Conservation (phyloP, 2,888 invertebrate species). For the Lutraria lutraria region DNA sequence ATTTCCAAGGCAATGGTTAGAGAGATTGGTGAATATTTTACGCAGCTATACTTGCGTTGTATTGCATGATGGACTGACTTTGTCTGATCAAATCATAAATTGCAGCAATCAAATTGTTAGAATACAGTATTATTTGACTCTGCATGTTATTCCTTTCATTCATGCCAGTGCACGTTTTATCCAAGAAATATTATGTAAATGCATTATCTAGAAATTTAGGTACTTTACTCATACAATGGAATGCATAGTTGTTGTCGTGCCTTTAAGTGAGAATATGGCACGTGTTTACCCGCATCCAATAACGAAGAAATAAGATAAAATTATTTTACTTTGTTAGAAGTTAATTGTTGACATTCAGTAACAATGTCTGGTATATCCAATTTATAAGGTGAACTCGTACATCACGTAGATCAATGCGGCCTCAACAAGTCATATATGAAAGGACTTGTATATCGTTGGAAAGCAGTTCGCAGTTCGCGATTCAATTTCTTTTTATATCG, state of each 20-base stretch:
- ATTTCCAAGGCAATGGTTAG: background rate
- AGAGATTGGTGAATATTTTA: background rate
- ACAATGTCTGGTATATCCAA: too few species aligned
- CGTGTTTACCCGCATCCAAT: too few species aligned
- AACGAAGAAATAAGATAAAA: too few species aligned
- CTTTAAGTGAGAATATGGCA: background rate
- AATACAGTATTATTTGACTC: background rate
- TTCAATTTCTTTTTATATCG: too few species aligned
- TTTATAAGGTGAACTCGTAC: too few species aligned
- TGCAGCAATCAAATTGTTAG: background rate
- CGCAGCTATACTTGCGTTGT: background rate
- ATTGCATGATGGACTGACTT: background rate
- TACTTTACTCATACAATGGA: background rate
- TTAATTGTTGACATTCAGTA: too few species aligned
- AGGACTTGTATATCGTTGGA: too few species aligned
- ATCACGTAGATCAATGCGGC: too few species aligned
- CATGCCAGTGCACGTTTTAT: background rate
- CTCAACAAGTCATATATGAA: too few species aligned
- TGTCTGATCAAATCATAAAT: background rate
- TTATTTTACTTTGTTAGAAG: too few species aligned
- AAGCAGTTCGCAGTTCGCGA: too few species aligned
- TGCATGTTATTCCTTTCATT: background rate
- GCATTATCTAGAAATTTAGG: background rate
- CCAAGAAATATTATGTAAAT: too few species aligned
- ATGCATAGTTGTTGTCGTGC: background rate